phyloP scores from a whole-genome alignment of 2,888 invertebrate genomes.

The Luperina nickerlii region DNA sequence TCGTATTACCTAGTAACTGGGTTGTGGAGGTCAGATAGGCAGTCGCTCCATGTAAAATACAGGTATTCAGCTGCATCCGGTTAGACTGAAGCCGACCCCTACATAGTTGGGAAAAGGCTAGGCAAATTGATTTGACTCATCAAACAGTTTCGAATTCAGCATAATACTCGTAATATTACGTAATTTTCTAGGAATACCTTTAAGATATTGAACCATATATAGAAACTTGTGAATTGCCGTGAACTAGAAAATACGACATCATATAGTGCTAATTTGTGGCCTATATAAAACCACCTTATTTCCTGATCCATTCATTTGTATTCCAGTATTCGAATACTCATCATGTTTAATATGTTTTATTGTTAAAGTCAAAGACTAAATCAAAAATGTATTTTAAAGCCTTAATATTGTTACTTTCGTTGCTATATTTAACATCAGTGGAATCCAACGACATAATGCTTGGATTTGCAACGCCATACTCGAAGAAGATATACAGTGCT shows the following conservation, averaged over 20 bases:
- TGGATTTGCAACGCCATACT: slow-evolving; percentile 63
- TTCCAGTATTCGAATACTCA: slow-evolving; percentile 5
- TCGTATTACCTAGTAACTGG: no score
- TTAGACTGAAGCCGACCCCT: no score
- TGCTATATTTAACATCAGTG: slow-evolving; percentile 41
- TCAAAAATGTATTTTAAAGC: slow-evolving; percentile 37
- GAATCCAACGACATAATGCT: slow-evolving; percentile 57
- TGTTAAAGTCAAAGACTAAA: neutral
- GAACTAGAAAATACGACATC: slow-evolving; percentile 49
- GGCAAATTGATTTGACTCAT: no score
- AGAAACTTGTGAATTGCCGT: slow-evolving; percentile 50
- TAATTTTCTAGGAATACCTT: slow-evolving; percentile 47
- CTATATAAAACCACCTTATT: slow-evolving; percentile 46
- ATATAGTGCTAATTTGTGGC: slow-evolving; percentile 46
- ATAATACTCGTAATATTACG: slow-evolving; percentile 28
- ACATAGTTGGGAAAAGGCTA: no score
- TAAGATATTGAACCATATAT: slow-evolving; percentile 42
- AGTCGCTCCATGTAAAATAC: no score
- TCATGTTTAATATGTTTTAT: neutral
- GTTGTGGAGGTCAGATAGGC: no score
- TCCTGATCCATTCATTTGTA: slow-evolving; percentile 38
- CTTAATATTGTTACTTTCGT: neutral
- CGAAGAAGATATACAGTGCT: slow-evolving; percentile 80
- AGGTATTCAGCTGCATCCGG: no score
- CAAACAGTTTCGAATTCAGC: slow-evolving; percentile 1